Base-by-base conservation (phyloP, 2,113 vertebrate species). In the Collichthys lucidus region DNA sequence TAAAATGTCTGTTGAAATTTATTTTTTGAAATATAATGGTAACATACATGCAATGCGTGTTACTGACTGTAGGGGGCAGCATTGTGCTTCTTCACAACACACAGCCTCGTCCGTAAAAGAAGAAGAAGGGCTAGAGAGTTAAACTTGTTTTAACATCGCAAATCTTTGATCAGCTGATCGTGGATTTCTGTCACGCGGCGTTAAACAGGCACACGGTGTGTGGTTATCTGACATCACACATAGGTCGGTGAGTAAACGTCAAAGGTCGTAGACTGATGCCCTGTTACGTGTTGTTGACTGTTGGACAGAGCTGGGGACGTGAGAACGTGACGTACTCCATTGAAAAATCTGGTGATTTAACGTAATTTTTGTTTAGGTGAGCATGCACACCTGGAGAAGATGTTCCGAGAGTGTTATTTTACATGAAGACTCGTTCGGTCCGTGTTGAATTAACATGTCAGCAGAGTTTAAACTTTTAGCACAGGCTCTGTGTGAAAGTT, bases 211-310 rank as follows among this genome's bases (percentile, higher is more conserved):
- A 17, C 0, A 22, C 12, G 29, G 7, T 4, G 16, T 44, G 12
- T 2, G 24, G 26, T n/a, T 70, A 14, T 60, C 15, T 29, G 26
- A 70, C 17, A 29, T 16, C 31, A 14, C 24, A 7, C 0, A 16
- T 52, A 70, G 24, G 22, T 42, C 71, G 66, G 86, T 85, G 20
- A 82, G 79, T 76, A 24, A 73, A 70, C 29, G 53, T 12, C 4
- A 47, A 44, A 50, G 19, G 55, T 24, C 14, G 17, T 62, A 26
- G 57, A 70, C 19, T n/a, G 74, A 16, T 66, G 26, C 19, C 44
- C 49, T 5, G 19, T 29, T 52, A 44, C 24, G 26, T 29, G 35
- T 46, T 56, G 19, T 59, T 61, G 61, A 22, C 11, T 50, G 24
- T 9, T 35, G 56, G 24, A 12, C 55, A 16, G 2, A 70, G 55